Base-by-base conservation (phyloP, 2,113 vertebrate species). In the Antechinus flavipes region DNA sequence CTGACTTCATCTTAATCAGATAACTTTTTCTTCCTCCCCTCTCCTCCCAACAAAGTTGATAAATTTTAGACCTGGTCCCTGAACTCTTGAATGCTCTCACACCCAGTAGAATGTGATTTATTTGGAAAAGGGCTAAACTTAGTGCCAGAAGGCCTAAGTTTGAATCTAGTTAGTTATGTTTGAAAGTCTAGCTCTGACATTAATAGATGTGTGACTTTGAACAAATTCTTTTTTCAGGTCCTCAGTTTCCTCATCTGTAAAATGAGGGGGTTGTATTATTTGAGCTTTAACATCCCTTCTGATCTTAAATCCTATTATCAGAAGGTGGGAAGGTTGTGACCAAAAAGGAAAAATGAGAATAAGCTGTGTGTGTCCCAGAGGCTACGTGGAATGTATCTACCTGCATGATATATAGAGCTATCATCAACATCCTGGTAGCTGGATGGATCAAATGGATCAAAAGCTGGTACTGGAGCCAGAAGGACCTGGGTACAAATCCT, bases 1-100 rank as follows among this genome's bases (percentile, higher is more conserved):
- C 25, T 50, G 54, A 49, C 58, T 96, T 97, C 35, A 16, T 61
- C 94, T 96, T 91, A 93, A 84, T 91, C 27, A 53, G 68, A 22
- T 35, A 14, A 76, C 7, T 90, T 50, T 27, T 19, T 14, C 0
- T n/a, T 42, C 3, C 35, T 9, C 25, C 53, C 5, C 1, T 1
- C 49, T 25, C 50, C 52, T 52, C 50, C 9, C 50, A 52, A 10
- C 47, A 94, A 93, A 90, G 24, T 27, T 24, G 24, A 53, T 92
- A 19, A 56, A 90, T 42, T 2, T 93, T 92, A 89, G 61, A 91
- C 11, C 30, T 94, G 50, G n/a, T 42, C 42, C 8, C 49, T 61
- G 90, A 7, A 54, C 23, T 91, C 90, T 54, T 93, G n/a, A 42
- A 89, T 68, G 54, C 26, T 52, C 26, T 19, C 35, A n/a, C 5